Base-by-base conservation (phyloP, 2,113 vertebrate genomes). In the Misgurnus mizolepis region DNA sequence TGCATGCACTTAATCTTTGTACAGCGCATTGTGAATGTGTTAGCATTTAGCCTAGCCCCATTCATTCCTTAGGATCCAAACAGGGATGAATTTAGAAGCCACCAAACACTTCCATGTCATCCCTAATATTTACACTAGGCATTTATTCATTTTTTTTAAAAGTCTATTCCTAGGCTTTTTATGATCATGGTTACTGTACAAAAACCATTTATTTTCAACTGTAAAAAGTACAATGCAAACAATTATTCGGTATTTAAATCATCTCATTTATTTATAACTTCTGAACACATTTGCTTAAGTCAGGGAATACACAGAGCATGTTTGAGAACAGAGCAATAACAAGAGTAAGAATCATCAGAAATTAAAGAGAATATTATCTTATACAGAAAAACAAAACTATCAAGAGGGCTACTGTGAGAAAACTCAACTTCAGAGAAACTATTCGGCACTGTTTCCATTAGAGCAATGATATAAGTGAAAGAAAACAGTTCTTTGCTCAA, bases 231-330 rank as follows among this genome's bases (percentile, higher is more conserved):
- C 17, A 7, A 64, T 22, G 2, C 10, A 61, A 43, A 61, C 12
- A 27, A 15, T 66, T 49, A 14, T 67, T 75, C 45, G 79, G 70
- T 89, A 91, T 88, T 92, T 88, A 88, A 90, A 90, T 82, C 55
- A 78, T 90, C 55, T 73, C 90, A 90, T 84, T 92, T 93, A 93
- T 91, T 93, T 90, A 80, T 87, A 91, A 92, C 87, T 92, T 89
- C 79, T 89, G 86, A 91, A 90, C 90, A 93, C 90, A 89, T 92
- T 86, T 85, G 87, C 68, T 91, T 90, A 92, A 91, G 89, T 92
- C 84, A 88, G 88, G 90, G 91, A 92, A 92, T 88, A 90, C 87
- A 86, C 89, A 89, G 71, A 91, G 87, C 90, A 91, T 76, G 79
- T 85, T 89, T 88, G 89, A 90, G 87, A 90, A 91, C 85, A 89